Base-by-base conservation (phyloP, 2,797 vertebrate species). In the Coluber constrictor region DNA sequence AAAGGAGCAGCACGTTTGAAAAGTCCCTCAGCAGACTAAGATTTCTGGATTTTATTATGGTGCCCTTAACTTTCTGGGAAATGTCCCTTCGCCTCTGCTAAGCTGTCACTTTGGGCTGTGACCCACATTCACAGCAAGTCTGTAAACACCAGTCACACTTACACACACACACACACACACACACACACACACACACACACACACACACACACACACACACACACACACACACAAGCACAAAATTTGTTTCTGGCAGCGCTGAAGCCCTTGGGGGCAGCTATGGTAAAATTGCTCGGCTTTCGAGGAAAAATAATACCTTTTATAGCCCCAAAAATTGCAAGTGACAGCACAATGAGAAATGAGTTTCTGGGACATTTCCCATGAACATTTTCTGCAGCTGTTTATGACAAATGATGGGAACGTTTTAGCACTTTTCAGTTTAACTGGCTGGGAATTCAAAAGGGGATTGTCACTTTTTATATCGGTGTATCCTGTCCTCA, bases 231-330 rank as follows among this genome's bases (percentile, higher is more conserved):
- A 59, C 20, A 61, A 10, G 3, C 3, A 29, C 61, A 29, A 11
- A 20, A 83, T 20, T 43, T 79, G 16, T 43, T 43, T 20, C 37
- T 37, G 74, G 18, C 37, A 25, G 74, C 8, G 23, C 8, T 0
- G 1, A 87, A 57, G 57, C 37, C 93, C 92, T 56, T 18, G 83
- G 93, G 60, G 86, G 15, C 0, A 6, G 70, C 66, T 56, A 5
- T 51, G 27, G 15, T 57, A 60, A 57, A 54, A n/a, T 29, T 37
- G 74, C 63, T 59, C 56, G 16, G 55, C 37, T 56, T 94, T 94
- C 83, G 94, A 57, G 29, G 66, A 93, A 95, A 87, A 47, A 23
- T 37, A 27, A 70, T 56, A 10, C 2, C 25, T 88, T 57, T 87
- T 0, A 2, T 57, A 61, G 88, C 91, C 90, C 0, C 0, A 47